A percentile compares a stretch with the other conserved stretches of the same genome.
These are phyloP conservation scores for Anguilla marmorata DNA, from an alignment of 2,797 vertebrate genomes.

Conservation along the genomic window DNA sequence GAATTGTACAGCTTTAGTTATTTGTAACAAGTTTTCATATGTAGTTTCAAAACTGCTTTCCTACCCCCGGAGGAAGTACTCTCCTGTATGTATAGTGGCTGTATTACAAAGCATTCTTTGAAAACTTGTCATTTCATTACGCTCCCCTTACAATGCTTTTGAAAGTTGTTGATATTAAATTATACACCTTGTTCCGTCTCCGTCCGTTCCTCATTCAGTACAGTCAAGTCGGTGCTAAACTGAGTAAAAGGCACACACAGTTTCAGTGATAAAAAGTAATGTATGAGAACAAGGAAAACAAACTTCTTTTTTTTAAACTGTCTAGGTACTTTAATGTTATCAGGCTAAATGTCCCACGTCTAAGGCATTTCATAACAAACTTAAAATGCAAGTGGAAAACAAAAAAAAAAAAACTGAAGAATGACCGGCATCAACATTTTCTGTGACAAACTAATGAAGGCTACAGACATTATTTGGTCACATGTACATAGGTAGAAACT, in stretches of 20 bases:
- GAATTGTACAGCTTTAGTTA: constrained; percentile 61
- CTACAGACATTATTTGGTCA: constrained; percentile 80
- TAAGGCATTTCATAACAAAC: constrained; percentile 75
- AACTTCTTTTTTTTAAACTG: constrained; percentile 52
- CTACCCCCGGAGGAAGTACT: constrained; percentile 43
- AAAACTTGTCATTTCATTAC: constrained; percentile 69
- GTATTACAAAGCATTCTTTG: constrained; percentile 76
- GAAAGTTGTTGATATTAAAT: constrained; percentile 53
- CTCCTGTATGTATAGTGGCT: constrained; percentile 58
- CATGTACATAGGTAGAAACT: constrained; percentile 69
- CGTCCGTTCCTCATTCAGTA: neutral
- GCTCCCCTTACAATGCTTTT: constrained; percentile 54
- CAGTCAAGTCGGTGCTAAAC: neutral
- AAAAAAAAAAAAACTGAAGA: constrained; percentile 17
- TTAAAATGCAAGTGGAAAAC: constrained; percentile 28
- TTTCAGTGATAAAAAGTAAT: constrained; percentile 45
- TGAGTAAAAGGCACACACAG: neutral
- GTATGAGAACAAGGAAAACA: constrained; percentile 25
- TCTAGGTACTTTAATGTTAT: constrained; percentile 68
- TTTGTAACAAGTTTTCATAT: constrained; percentile 65
- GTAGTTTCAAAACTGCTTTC: constrained; percentile 40
- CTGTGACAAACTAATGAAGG: constrained; percentile 68
- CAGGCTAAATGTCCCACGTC: constrained; percentile 72
- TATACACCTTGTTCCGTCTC: constrained; percentile 33
- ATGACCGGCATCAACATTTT: constrained; percentile 65